Percentiles rank a stretch among this genome's conserved stretches.
Evolutionary conservation across 2,113 vertebrate species (phyloP).

Genomic region (Haemorhous mexicanus): DNA sequence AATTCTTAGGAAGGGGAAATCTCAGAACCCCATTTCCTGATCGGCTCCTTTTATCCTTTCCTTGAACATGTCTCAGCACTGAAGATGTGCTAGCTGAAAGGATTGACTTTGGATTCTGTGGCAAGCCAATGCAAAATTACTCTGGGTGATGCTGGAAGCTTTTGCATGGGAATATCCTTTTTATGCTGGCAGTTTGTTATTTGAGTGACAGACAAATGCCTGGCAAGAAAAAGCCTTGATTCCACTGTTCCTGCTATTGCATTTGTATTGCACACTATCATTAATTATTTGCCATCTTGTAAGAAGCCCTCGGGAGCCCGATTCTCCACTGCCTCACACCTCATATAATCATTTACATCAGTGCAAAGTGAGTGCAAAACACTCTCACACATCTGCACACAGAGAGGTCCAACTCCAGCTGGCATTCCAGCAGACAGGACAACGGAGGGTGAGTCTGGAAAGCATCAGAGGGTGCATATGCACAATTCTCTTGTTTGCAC

Average conservation of each 20-base stretch:
- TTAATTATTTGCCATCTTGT: background rate
- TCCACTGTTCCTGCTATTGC: background rate
- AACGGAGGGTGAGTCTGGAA: background rate
- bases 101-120: background rate
- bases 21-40: background rate
- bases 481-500: background rate
- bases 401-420: background rate
- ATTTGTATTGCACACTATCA: background rate
- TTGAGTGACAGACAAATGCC: background rate
- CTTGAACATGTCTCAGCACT: background rate
- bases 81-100: background rate
- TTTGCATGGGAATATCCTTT: background rate
- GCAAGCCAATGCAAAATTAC: background rate
- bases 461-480: background rate
- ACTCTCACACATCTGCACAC: background rate
- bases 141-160: background rate
- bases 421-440: background rate
- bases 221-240: background rate
- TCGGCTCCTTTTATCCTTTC: background rate
- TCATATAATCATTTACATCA: background rate
- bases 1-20: background rate
- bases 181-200: background rate
- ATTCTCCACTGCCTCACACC: background rate
- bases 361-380: background rate
- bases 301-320: background rate